Evolutionary conservation across 2,888 invertebrate genomes (phyloP), one percentile per base, ranked within the genome.

Genomic region (Mythimna loreyi): DNA sequence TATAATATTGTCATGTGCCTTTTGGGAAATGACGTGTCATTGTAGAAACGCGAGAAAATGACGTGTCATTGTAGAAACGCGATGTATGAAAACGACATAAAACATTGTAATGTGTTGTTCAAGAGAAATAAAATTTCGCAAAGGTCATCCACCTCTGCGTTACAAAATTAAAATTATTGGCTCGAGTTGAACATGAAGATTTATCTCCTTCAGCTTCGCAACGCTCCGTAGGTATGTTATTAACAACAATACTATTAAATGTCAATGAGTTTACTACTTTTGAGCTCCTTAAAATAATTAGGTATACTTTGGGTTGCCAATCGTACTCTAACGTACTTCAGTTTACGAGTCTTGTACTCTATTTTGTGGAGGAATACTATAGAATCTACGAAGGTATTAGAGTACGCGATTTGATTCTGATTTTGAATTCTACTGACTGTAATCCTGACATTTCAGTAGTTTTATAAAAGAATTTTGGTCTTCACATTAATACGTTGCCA

Each of bases 91-190:
- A 69, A 57, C 45, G 61, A 64, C 55, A 66, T 66, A 63, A 68
- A 63, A 72, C 56, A 53, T 0, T 16, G 36, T 64, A 59, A 72
- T 70, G 61, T 67, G 49, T 36, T 50, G 43, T 59, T 50, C 11
- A 57, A 56, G 47, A 66, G 58, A 81, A 70, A 67, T 70, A 81
- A 74, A 80, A 68, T 66, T 60, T 52, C 53, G 47, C 19, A 62
- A 63, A 78, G 82, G 65, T 80, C 66, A 66, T 68, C 25, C 40
- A 80, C 74, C 80, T 81, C 53, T n/a, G 25, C 13, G 65, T 50
- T 58, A 70, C 73, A 50, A 67, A 64, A 81, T 77, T 58, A 81
- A 80, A 73, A 81, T 67, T 40, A 80, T 80, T 81, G 78, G 80
- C 82, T 47, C 63, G 63, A 19, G 65, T 56, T 57, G 65, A 45